Conservation (phyloP, 2,113 vertebrate genomes). For the Origma solitaria region DNA sequence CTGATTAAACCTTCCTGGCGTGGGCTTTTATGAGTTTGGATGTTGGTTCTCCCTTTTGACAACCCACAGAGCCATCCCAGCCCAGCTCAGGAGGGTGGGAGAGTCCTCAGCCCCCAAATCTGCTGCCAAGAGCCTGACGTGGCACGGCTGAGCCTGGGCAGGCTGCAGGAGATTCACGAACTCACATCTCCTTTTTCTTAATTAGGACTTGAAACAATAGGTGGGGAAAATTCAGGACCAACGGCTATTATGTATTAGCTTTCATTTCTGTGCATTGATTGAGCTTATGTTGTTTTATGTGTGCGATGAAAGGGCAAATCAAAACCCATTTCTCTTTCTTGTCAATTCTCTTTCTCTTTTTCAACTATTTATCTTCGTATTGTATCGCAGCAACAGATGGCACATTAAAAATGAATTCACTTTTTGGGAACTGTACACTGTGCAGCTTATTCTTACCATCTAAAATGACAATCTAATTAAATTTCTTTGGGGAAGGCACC, state of each 20-base stretch:
- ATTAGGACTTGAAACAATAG: slow-evolving; percentile 68
- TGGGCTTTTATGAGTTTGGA: slow-evolving; percentile 65
- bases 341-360: slow-evolving; percentile 57
- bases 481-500: neutral
- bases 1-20: slow-evolving; percentile 82
- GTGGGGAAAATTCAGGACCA: slow-evolving; percentile 42
- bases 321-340: slow-evolving; percentile 61
- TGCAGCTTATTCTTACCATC: neutral
- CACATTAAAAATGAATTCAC: slow-evolving; percentile 52
- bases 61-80: neutral
- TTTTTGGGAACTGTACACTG: neutral
- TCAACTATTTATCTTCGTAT: slow-evolving; percentile 47
- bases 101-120: slow-evolving; percentile 26
- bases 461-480: neutral
- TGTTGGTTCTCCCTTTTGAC: slow-evolving; percentile 52
- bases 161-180: slow-evolving; percentile 55
- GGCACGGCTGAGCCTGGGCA: slow-evolving; percentile 40
- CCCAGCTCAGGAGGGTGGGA: slow-evolving; percentile 49
- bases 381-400: slow-evolving; percentile 52
- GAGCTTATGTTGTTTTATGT: slow-evolving; percentile 56
- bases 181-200: slow-evolving; percentile 38
- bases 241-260: slow-evolving; percentile 70
- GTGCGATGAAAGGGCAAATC: slow-evolving; percentile 70
- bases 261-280: slow-evolving; percentile 74
- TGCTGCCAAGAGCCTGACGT: slow-evolving; percentile 55